Base-by-base conservation (phyloP, 1,140 invertebrate species). In the Drosophila orena region DNA sequence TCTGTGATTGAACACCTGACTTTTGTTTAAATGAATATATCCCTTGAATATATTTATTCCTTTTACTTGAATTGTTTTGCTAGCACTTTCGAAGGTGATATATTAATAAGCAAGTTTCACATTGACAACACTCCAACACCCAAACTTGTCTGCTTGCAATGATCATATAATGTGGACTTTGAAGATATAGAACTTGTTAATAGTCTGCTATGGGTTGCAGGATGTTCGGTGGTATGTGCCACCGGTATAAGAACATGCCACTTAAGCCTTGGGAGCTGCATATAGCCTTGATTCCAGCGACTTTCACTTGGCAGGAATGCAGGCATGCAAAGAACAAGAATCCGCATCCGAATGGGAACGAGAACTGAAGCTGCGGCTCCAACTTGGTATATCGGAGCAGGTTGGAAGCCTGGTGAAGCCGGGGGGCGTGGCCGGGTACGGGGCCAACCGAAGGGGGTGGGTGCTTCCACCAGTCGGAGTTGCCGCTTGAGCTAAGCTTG, bases 231-330 rank as follows among this genome's bases (percentile, higher is more conserved):
- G 12, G 35, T 24, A 24, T 24, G 24, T 24, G 24, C 24, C 22
- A 24, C n/a, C n/a, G n/a, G n/a, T n/a, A n/a, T n/a, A n/a, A 15
- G 20, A 24, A 49, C n/a, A 15, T 24, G 4, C 20, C 11, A 59
- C 22, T 53, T 6, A 14, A 37, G 30, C n/a, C 20, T 24, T 59
- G 6, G 37, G 6, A 38, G 8, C 17, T 14, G 14, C 11, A 2
- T 43, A 50, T 27, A 81, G 79, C 79, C 79, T 83, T 81, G 79
- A 79, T 44, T 56, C 24, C 35, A 17, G 37, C 58, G 69, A 83
- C 79, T 81, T 81, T 81, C 79, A 81, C 79, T 81, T 47, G 79
- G 22, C 69, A 75, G 79, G 79, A 81, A 81, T 81, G 75, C 69
- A 75, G 79, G 79, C 83, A 81, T 81, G 75, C 44, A 34, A 24